These are phyloP conservation scores for Keiferia lycopersicella DNA, from an alignment of 2,888 invertebrate species.

Conservation along the genomic window DNA sequence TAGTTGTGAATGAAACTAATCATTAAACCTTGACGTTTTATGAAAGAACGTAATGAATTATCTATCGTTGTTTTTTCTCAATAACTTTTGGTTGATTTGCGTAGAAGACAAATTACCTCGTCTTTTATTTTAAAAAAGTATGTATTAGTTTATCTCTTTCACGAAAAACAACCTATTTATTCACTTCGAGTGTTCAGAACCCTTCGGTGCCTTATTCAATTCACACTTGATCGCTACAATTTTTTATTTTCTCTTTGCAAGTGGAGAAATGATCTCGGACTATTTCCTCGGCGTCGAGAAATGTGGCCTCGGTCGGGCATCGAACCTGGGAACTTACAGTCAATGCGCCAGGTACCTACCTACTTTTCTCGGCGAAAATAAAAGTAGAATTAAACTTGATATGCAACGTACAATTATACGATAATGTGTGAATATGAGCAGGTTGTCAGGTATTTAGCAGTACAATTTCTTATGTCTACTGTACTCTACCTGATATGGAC, in stretches of 20 bases:
- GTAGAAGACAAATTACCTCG: too few relatives aligned
- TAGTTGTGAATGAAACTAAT: background rate
- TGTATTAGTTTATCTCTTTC: too few relatives aligned
- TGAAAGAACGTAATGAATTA: background rate
- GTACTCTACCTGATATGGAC: background rate
- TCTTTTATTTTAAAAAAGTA: too few relatives aligned
- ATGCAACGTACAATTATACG: conserved; percentile 22
- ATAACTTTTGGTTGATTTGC: background rate
- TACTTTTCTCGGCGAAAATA: conserved; percentile 50
- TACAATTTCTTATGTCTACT: background rate
- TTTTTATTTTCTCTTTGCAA: conserved; percentile 47
- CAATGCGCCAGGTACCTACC: conserved; percentile 34
- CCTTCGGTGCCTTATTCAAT: background rate
- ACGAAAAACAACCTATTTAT: too few relatives aligned
- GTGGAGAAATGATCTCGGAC: conserved; percentile 71
- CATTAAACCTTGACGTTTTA: background rate
- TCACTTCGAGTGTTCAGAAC: background rate
- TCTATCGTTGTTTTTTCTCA: background rate
- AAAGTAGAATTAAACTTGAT: conserved; percentile 38
- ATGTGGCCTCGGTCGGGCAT: conserved; percentile 68
- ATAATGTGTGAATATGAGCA: conserved; percentile 25
- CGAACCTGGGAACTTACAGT: conserved; percentile 50
- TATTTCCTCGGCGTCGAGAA: conserved; percentile 61
- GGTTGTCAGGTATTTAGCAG: conserved; percentile 16
- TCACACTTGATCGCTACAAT: conserved; percentile 5